Percentiles rank a stretch among this genome's conserved stretches.
Evolutionary conservation across 2,797 vertebrate species (phyloP).

Genomic region (Siniperca scherzeri): DNA sequence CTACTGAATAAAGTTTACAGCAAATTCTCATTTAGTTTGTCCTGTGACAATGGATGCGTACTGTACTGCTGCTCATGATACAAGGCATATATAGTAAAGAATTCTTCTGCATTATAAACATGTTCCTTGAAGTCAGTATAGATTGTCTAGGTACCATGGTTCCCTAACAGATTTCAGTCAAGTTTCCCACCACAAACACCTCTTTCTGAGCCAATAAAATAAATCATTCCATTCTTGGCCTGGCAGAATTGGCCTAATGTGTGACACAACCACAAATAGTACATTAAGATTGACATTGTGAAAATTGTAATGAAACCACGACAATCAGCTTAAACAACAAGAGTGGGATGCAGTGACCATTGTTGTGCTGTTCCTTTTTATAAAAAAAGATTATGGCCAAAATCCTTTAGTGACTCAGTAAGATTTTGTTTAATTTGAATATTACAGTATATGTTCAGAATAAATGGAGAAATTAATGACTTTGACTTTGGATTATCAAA

Average conservation of each 20-base stretch:
- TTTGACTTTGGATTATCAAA: background rate
- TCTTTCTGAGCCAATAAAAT: background rate
- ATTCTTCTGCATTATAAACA: background rate
- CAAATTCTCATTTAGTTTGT: background rate
- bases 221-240: conserved; percentile 16
- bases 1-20: background rate
- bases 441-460: background rate
- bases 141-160: background rate
- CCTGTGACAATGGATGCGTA: background rate
- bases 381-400: conserved; percentile 42
- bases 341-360: conserved; percentile 21
- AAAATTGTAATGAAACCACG: conserved; percentile 59
- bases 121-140: background rate
- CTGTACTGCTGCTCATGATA: background rate
- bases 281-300: conserved; percentile 34
- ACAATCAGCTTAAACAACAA: conserved; percentile 66
- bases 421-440: conserved; percentile 21
- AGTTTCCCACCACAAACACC: background rate
- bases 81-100: background rate
- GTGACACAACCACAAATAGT: conserved; percentile 32
- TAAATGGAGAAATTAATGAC: background rate
- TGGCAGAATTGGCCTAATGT: conserved; percentile 7
- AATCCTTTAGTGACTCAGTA: conserved; percentile 11
- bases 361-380: conserved; percentile 38
- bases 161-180: conserved; percentile 8